phyloP scores from a whole-genome alignment of 2,797 vertebrate genomes.

The Okamejei kenojei region DNA sequence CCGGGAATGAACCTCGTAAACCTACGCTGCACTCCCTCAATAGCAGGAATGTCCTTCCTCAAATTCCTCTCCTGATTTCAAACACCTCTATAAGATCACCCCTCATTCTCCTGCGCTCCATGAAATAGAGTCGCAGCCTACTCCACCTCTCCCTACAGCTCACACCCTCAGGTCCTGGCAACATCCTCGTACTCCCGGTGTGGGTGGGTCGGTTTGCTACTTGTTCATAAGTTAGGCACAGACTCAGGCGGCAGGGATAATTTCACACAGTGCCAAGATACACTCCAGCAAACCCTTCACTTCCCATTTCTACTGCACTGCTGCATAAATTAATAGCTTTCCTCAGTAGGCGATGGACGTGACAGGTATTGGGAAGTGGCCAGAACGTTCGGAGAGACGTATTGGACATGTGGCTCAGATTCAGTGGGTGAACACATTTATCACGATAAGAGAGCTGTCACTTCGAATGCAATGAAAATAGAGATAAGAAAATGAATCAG shows the following conservation, averaged over 20 bases:
- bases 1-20: no score
- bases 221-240: background rate
- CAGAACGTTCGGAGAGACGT: background rate
- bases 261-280: no score
- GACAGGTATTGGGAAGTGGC: background rate
- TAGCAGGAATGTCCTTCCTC: no score
- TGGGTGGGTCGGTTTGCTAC: background rate
- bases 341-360: background rate
- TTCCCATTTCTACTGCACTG: background rate
- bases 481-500: background rate
- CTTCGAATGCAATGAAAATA: background rate
- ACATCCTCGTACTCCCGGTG: background rate
- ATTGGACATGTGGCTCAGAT: background rate
- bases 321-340: background rate
- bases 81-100: no score
- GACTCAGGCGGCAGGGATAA: background rate
- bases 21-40: no score
- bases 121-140: no score
- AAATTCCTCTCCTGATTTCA: no score
- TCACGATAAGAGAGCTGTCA: slow-evolving; percentile 30
- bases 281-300: background rate
- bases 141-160: no score
- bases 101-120: no score
- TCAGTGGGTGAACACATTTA: background rate
- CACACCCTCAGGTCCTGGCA: no score